Base-by-base conservation (phyloP, 1,140 invertebrate genomes). In the Brevipalpus yothersi region DNA sequence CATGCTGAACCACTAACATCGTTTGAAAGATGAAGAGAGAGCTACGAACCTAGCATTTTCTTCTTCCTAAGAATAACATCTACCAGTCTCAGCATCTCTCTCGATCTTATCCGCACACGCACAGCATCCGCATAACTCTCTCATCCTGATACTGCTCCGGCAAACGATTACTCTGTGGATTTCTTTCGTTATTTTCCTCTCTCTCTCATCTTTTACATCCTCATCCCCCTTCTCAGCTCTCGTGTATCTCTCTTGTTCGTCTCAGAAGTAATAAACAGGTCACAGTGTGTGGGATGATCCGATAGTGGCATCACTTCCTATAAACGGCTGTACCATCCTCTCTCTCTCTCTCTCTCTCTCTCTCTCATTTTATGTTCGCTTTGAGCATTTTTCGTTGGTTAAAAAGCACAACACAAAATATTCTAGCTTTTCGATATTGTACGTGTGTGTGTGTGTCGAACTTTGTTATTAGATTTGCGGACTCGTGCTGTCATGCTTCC, bases 1-100 rank as follows among this genome's bases (percentile, higher is more conserved):
- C 83, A 71, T 79, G 82, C 72, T 82, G 84, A 72, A 82, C 84
- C 74, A 82, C 82, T 64, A 78, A 79, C 73, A 82, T 84, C 75
- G 83, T 81, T 82, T 84, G 79, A 83, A 81, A 77, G 21, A 56
- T 40, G 15, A 4, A 19, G 15, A 49, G 19, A 49, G 15, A 49
- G 15, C 47, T 49, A n/a, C 15, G 15, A 49, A 49, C 19, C 15
- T 15, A n/a, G 47, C 19, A 49, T 21, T 49, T 15, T n/a, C 47
- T 15, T 49, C 19, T 49, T 49, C 47, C 47, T n/a, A 49, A 49
- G 47, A 31, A 31, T 31, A 31, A 31, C 31, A 31, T 49, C 47
- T 49, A 49, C 15, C 47, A 15, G 15, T 31, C 31, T 31, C 31
- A 31, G 31, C 31, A 31, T 54, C 53, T 21, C 53, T 54, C 53